Percentiles rank a stretch among this genome's conserved stretches.
Conservation (phyloP, 2,888 invertebrate species). For the Halictus ligatus region DNA sequence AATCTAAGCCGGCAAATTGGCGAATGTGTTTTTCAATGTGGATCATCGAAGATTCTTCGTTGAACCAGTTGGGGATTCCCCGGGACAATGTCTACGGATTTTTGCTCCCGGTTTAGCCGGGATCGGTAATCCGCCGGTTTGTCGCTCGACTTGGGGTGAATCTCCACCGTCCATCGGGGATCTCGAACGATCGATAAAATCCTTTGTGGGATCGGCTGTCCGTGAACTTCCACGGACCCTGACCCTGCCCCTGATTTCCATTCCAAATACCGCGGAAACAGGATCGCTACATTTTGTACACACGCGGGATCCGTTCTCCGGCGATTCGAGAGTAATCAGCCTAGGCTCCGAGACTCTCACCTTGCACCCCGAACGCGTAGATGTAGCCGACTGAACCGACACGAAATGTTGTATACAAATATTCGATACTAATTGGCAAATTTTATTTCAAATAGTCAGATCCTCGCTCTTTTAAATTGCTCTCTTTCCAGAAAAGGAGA, state of each 20-base stretch:
- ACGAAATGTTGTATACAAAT: too few relatives aligned
- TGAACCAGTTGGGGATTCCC: conserved; percentile 51
- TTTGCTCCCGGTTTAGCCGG: conserved; percentile 13
- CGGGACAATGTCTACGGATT: conserved; percentile 24
- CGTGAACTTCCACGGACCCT: conserved; percentile 5
- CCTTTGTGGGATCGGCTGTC: conserved; percentile 15
- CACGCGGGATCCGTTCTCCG: background rate
- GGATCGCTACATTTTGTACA: background rate
- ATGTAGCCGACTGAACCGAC: background rate
- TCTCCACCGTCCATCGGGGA: conserved; percentile 16
- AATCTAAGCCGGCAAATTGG: conserved; percentile 51
- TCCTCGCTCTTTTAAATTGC: too few relatives aligned
- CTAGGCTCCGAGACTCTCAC: background rate
- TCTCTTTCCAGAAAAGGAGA: too few relatives aligned
- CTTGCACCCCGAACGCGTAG: background rate
- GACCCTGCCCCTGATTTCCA: conserved; percentile 15
- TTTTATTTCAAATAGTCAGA: too few relatives aligned
- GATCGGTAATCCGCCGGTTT: conserved; percentile 22
- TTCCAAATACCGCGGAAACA: background rate
- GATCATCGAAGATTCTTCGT: background rate
- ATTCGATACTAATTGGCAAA: too few relatives aligned
- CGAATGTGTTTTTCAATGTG: conserved; percentile 51
- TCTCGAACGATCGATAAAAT: conserved; percentile 26
- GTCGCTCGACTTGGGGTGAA: conserved; percentile 7
- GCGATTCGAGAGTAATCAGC: background rate